Conservation (phyloP, 2,888 invertebrate genomes). For the Toxonevra muliebris region DNA sequence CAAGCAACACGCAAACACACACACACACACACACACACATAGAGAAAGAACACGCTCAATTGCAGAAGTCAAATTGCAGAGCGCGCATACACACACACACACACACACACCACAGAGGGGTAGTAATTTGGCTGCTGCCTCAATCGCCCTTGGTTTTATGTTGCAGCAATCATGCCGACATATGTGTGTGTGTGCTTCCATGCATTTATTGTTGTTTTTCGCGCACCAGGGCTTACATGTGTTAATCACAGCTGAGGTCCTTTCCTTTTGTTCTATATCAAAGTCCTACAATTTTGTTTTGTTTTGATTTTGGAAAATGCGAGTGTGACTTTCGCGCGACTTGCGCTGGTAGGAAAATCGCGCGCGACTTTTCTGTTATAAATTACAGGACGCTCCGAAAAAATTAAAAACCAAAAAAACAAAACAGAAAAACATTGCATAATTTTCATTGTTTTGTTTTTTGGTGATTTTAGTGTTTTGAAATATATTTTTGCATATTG, state of each 20-base stretch:
- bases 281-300: background rate
- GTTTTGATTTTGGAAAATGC: background rate
- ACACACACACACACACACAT: background rate
- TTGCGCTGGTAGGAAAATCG: background rate
- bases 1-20: slow-evolving; percentile 8
- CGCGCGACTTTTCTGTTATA: too few species aligned
- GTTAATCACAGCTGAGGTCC: slow-evolving; percentile 43
- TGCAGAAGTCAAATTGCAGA: slow-evolving; percentile 54
- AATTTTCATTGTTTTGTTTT: background rate
- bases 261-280: slow-evolving; percentile 13
- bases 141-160: slow-evolving; percentile 11
- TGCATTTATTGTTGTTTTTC: background rate
- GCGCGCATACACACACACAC: background rate
- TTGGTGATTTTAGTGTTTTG: slow-evolving; percentile 17
- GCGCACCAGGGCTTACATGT: slow-evolving; percentile 33
- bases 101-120: background rate
- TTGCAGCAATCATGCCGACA: slow-evolving; percentile 2
- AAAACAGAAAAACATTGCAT: background rate
- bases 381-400: too few species aligned
- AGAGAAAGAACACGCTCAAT: slow-evolving; percentile 52
- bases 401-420: too few species aligned
- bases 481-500: slow-evolving; percentile 6
- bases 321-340: background rate
- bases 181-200: slow-evolving; percentile 22
- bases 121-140: too few species aligned